Base-by-base conservation (phyloP, 2,113 vertebrate species). In the Amphiprion ocellaris region DNA sequence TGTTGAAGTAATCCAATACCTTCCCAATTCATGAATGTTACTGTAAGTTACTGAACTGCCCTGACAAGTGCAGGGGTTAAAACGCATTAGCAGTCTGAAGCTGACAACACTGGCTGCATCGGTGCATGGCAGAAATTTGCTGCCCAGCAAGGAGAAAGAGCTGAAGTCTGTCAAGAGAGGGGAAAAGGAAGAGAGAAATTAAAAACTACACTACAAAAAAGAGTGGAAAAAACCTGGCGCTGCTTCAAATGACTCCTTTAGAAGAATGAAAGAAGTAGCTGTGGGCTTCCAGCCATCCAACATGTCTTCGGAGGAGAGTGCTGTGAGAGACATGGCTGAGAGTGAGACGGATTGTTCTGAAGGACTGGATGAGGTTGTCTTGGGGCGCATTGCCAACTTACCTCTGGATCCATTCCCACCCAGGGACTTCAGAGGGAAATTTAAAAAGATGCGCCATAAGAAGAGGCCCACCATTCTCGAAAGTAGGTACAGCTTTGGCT, bases 381-480 rank as follows among this genome's bases (percentile, higher is more conserved):
- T 92, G 87, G 95, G 92, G 90, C 87, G 4, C 82, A 83, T 92
- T 77, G 87, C 88, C 86, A 86, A 77, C 76, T 83, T 75, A 75
- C 86, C 89, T 64, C 87, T 86, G 87, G 93, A 94, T 73, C 81
- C 88, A 54, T 93, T 92, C 82, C 93, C 89, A 60, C 83, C 91
- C 66, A 72, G 77, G 83, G 95, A 97, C 89, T 92, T 93, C 83
- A 95, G 95, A 84, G 96, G 95, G 83, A 97, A 92, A 83, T 93
- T 96, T 91, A 95, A 95, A 84, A 96, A 95, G 88, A 96, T 96
- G 75, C 95, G 95, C 47, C 83, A 93, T 9, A 97, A 93, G 94
- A 97, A 97, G 94, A 96, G 98, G 92, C 97, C 98, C 68, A 96
- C 96, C 81, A 91, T 99, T 92, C 96, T 99, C 90, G 94, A 96